Percentiles rank a stretch among this genome's conserved stretches.
Conservation (phyloP, 2,113 vertebrate species). For the Phrynosoma platyrhinos region DNA sequence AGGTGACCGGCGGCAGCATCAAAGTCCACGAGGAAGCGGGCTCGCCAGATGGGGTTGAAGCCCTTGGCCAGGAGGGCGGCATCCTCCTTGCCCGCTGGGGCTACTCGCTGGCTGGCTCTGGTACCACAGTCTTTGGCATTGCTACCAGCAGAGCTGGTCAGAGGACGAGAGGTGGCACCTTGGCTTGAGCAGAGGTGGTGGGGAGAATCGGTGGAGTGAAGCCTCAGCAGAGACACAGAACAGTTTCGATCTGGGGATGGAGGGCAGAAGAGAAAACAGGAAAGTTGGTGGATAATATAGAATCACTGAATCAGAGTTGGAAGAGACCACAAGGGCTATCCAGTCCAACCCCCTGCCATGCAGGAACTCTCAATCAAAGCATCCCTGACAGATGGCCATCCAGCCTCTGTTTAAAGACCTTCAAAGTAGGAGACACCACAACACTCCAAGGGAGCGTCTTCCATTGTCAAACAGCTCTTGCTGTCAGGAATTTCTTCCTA, state of each 20-base stretch:
- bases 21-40: conserved; percentile 82
- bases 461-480: no score
- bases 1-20: conserved; percentile 79
- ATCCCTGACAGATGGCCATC: no score
- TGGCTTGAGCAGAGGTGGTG: neutral
- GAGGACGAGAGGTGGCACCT: neutral
- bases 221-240: conserved; percentile 31
- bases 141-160: neutral
- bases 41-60: conserved; percentile 21
- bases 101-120: neutral
- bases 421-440: no score
- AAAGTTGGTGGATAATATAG: neutral
- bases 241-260: conserved; percentile 16
- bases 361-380: no score
- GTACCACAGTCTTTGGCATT: neutral
- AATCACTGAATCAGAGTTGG: no score
- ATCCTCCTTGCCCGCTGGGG: neutral
- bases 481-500: no score
- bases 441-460: no score
- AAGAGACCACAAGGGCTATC: no score
- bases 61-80: neutral
- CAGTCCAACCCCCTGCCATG: no score
- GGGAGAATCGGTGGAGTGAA: neutral
- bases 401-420: no score
- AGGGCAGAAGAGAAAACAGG: neutral